Base-by-base conservation (phyloP, 23 tunicate species). In the Oikopleura albicans region DNA sequence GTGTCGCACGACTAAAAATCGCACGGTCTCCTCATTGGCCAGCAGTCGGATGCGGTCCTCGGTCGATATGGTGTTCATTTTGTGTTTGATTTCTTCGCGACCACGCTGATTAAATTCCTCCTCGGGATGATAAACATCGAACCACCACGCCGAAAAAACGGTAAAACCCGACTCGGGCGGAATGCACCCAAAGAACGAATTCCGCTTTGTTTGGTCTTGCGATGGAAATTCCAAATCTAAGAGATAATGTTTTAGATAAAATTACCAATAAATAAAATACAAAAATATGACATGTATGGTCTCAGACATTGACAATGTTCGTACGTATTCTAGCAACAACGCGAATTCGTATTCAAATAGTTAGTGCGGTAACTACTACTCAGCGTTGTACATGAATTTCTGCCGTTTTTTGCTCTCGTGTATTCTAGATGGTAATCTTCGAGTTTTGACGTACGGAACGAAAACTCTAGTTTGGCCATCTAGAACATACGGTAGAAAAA, bases 61-160 rank as follows among this genome's bases (percentile, higher is more conserved):
- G 4, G 4, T 12, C 2, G 79, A 16, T 49, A 49, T 12, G 16
- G 22, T 49, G 22, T 49, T 49, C 12, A 49, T 49, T 49, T 49
- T 49, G 22, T 49, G 63, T 29, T 71, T 71, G 4, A 71, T 12
- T 71, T 71, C 35, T 4, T 16, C 79, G 4, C 79, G 28, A 22
- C 34, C 79, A 2, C 31, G 27, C 37, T 12, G 27, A 29, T 71
- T 71, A 29, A 71, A 71, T 71, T 71, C 79, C 4, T 71, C 37
- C 4, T 71, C 35, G 34, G 79, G 79, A 71, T 71, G 79, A 71
- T 71, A 71, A 71, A 71, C 35, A 29, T 71, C 79, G 31, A 71
- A 71, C 79, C 79, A 71, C 79, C 79, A 71, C 4, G 79, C 79
- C 37, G 79, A 71, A 12, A 71, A 29, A 71, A 71, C 35, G 4